phyloP scores from a whole-genome alignment of 1,140 invertebrate genomes.

The Atta texana region DNA sequence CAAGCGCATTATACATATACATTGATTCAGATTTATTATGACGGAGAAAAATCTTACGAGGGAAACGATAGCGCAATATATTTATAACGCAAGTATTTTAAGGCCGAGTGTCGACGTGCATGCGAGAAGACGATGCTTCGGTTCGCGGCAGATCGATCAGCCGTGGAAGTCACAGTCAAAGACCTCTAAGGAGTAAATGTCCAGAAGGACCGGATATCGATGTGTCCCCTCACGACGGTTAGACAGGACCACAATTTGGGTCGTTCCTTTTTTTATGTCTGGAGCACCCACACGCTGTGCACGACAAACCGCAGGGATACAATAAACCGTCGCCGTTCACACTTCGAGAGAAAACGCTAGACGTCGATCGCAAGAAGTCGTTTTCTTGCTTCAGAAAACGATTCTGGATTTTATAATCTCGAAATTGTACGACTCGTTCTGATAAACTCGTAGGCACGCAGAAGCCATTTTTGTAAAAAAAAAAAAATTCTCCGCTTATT shows the following conservation, averaged over 20 bases:
- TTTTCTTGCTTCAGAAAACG: background rate
- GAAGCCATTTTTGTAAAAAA: background rate
- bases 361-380: background rate
- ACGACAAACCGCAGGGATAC: background rate
- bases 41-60: background rate
- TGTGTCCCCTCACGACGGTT: slow-evolving; percentile 34
- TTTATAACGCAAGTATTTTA: slow-evolving; percentile 44
- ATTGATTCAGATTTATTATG: background rate
- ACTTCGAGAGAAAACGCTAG: slow-evolving; percentile 6
- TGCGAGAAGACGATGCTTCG: background rate
- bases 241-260: slow-evolving; percentile 46
- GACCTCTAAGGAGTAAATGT: slow-evolving; percentile 37
- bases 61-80: slow-evolving; percentile 2
- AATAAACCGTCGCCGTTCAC: slow-evolving; percentile 8
- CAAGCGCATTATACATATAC: no score
- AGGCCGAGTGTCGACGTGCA: background rate
- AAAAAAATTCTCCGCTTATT: slow-evolving; percentile 10
- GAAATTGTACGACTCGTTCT: background rate
- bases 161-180: slow-evolving; percentile 46
- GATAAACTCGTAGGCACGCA: background rate
- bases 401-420: background rate
- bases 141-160: slow-evolving; percentile 43
- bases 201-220: slow-evolving; percentile 54
- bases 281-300: slow-evolving; percentile 21
- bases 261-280: slow-evolving; percentile 40